Evolutionary conservation across 2,797 vertebrate genomes (phyloP), one percentile per base, ranked within the genome.

Genomic region (Yasuhikotakia modesta): DNA sequence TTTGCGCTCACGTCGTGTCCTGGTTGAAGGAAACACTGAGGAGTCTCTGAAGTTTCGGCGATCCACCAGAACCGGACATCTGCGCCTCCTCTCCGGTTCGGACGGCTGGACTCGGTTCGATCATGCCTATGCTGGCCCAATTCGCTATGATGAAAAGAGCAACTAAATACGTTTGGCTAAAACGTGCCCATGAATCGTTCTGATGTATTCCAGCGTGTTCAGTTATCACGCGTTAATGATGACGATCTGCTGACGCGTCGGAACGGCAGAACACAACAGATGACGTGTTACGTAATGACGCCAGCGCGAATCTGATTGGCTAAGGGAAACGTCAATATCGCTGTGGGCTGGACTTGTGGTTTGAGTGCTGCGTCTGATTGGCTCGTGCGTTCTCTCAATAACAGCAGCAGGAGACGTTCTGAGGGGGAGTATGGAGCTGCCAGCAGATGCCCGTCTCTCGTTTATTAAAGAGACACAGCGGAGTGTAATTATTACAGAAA

Each of bases 361-460:
- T 52, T 4, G 16, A 52, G 8, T 19, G 0, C 50, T 19, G 10
- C 12, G 5, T 66, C 35, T 30, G 63, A 67, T 75, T 67, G 73
- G 63, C 50, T 67, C 1, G 32, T 57, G 24, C 11, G 10, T 76
- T 67, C 32, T 32, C 52, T 76, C 22, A 57, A 67, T 45, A 55
- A 55, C 48, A 58, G 39, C 73, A 68, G 52, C 52, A 68, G 73
- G 64, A 11, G 5, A 67, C 67, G 73, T 76, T 76, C 30, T 67
- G 63, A n/a, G n/a, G n/a, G n/a, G n/a, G n/a, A n/a, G n/a, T n/a
- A n/a, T n/a, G n/a, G n/a, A n/a, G n/a, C n/a, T n/a, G n/a, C n/a
- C n/a, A n/a, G n/a, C n/a, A n/a, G n/a, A n/a, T n/a, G n/a, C n/a
- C n/a, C n/a, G n/a, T n/a, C n/a, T n/a, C n/a, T n/a, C n/a, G n/a